A percentile compares a stretch with the other conserved stretches of the same genome.
These are phyloP conservation scores for Maniola jurtina DNA, from an alignment of 1,140 invertebrate genomes.

Conservation along the genomic window DNA sequence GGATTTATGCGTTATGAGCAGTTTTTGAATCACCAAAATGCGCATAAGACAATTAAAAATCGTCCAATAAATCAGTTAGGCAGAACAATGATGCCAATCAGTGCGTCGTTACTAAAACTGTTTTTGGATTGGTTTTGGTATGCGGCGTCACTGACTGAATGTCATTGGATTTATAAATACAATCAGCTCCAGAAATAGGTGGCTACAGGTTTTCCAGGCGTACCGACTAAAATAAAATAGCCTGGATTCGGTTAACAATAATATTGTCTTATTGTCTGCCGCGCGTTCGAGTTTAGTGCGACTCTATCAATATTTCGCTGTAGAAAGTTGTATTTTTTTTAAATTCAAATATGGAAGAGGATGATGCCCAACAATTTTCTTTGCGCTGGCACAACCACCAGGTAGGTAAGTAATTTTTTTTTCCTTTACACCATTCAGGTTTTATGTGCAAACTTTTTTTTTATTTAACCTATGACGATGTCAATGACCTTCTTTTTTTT, in stretches of 20 bases:
- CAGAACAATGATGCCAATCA: conserved; percentile 72
- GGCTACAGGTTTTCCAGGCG: conserved; percentile 79
- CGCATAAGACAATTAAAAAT: conserved; percentile 30
- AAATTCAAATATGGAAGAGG: conserved; percentile 72
- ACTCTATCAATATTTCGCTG: conserved; percentile 25
- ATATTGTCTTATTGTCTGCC: conserved; percentile 53
- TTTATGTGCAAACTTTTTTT: conserved; percentile 12
- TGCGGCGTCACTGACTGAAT: conserved; percentile 77
- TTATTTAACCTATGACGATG: neutral
- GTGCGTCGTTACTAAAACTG: conserved; percentile 69
- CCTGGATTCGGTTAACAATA: conserved; percentile 79
- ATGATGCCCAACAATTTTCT: conserved; percentile 86
- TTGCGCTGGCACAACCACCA: conserved; percentile 91
- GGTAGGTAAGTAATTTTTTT: conserved; percentile 76
- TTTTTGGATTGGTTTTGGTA: conserved; percentile 78
- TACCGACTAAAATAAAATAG: conserved; percentile 79
- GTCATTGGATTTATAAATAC: conserved; percentile 80
- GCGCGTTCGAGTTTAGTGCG: conserved; percentile 34
- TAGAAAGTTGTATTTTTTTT: conserved; percentile 39
- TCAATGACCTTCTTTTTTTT: conserved; percentile 4
- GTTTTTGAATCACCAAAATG: too few relatives aligned
- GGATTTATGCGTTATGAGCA: too few relatives aligned
- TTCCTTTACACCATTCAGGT: conserved; percentile 8
- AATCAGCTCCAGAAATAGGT: conserved; percentile 80
- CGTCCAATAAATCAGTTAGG: conserved; percentile 52